A percentile compares a stretch with the other conserved stretches of the same genome.
Evolutionary conservation across 2,888 invertebrate genomes (phyloP).

Genomic region (Pasiphila rectangulata): DNA sequence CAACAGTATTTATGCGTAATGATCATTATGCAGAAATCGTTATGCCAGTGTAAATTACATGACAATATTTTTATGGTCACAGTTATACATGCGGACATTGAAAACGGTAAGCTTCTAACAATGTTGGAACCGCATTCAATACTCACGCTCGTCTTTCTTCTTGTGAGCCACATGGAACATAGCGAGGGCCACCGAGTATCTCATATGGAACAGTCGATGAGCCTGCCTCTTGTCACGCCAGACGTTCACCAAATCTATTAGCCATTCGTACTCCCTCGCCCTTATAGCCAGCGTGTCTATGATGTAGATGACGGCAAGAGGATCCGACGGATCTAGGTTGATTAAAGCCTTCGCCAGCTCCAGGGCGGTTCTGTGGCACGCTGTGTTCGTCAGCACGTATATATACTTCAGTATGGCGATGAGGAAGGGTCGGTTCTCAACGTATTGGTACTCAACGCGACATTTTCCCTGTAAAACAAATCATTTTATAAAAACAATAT

Average conservation of each 20-base stretch:
- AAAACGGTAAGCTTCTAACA: background rate
- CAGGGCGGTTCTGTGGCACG: constrained; percentile 91
- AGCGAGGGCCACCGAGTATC: constrained; percentile 56
- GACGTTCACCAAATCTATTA: constrained; percentile 54
- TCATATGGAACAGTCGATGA: constrained; percentile 49
- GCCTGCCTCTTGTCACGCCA: constrained; percentile 44
- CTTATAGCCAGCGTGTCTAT: constrained; percentile 91
- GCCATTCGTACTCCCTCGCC: constrained; percentile 87
- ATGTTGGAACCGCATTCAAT: background rate
- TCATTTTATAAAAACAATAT: background rate
- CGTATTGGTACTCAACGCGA: constrained; percentile 50
- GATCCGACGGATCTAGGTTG: constrained; percentile 88
- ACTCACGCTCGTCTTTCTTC: constrained; percentile 43
- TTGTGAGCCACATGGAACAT: constrained; percentile 49
- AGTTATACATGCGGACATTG: no score
- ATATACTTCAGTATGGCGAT: constrained; percentile 89
- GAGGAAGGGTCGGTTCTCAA: constrained; percentile 62
- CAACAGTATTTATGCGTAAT: no score
- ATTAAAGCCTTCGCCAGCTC: constrained; percentile 91
- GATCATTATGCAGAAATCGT: no score
- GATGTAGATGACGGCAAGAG: constrained; percentile 85
- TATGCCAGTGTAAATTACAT: no score
- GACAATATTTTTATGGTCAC: no score
- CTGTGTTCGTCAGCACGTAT: constrained; percentile 86
- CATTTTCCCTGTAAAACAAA: constrained; percentile 46